These are phyloP conservation scores for Onchidella celtica DNA, from an alignment of 2,888 invertebrate species.

Conservation along the genomic window DNA sequence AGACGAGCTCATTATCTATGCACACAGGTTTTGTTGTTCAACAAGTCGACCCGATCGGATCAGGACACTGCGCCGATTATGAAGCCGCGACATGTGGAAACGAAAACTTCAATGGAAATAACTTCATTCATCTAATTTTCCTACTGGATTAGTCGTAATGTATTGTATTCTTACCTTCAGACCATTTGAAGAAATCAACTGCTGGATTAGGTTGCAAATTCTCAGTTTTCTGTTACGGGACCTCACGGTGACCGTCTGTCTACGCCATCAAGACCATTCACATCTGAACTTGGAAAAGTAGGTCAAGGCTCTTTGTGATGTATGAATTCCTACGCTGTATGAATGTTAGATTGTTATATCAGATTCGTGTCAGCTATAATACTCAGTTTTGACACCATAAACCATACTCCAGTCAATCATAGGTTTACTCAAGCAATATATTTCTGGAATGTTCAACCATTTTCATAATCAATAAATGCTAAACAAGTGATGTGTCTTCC, in stretches of 20 bases:
- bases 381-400: too few species aligned
- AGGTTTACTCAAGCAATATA: too few species aligned
- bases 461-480: too few species aligned
- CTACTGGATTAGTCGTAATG: background rate
- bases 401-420: too few species aligned
- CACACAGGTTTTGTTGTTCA: constrained; percentile 48
- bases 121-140: background rate
- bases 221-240: background rate
- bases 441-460: too few species aligned
- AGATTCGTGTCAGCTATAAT: too few species aligned
- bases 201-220: background rate
- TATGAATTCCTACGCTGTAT: constrained; percentile 24
- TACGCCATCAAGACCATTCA: constrained; percentile 50
- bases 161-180: constrained; percentile 27
- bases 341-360: too few species aligned
- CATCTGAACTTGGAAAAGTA: constrained; percentile 55
- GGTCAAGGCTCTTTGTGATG: constrained; percentile 53
- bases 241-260: constrained; percentile 22
- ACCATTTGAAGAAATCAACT: constrained; percentile 3
- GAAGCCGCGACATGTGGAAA: constrained; percentile 48
- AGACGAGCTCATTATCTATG: constrained; percentile 47
- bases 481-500: too few species aligned
- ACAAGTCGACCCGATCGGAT: constrained; percentile 40
- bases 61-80: constrained; percentile 30
- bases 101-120: constrained; percentile 53